Conservation (phyloP, 2,113 vertebrate species). For the Microcebus tavaratra region DNA sequence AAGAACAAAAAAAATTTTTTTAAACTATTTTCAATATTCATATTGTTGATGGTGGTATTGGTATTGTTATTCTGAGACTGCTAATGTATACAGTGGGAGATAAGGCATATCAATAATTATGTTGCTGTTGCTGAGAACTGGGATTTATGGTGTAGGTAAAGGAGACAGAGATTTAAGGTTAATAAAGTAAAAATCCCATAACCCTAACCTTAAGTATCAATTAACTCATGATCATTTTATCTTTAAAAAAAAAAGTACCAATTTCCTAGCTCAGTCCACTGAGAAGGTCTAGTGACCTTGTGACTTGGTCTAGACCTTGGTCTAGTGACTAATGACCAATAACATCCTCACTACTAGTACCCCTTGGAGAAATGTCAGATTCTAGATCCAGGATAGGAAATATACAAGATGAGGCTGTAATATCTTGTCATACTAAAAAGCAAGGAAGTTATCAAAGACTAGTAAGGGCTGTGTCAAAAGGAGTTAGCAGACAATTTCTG, state of each 20-base stretch:
- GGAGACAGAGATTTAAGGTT: not conserved
- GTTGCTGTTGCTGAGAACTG: not conserved
- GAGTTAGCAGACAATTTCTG: not conserved
- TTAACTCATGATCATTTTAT: not conserved
- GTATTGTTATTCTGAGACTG: not conserved
- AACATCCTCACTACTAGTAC: not conserved
- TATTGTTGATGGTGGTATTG: not conserved
- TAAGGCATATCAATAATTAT: not conserved
- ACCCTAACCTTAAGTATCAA: not conserved
- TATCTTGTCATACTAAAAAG: not conserved
- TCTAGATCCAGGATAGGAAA: not conserved
- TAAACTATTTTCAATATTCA: not conserved
- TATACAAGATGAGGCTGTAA: not conserved
- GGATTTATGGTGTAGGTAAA: not conserved
- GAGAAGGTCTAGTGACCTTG: not conserved
- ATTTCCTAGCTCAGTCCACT: not conserved
- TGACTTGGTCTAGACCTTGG: too few species aligned
- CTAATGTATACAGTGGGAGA: not conserved
- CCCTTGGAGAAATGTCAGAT: not conserved
- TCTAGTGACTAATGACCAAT: not conserved
- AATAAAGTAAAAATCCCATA: conserved; percentile 1
- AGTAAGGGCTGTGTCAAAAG: not conserved
- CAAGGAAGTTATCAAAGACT: not conserved
- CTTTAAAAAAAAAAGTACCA: conserved; percentile 1
- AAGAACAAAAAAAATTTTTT: not conserved